Evolutionary conservation across 2,797 vertebrate genomes (phyloP).

Genomic region (Enteromius argenteus): DNA sequence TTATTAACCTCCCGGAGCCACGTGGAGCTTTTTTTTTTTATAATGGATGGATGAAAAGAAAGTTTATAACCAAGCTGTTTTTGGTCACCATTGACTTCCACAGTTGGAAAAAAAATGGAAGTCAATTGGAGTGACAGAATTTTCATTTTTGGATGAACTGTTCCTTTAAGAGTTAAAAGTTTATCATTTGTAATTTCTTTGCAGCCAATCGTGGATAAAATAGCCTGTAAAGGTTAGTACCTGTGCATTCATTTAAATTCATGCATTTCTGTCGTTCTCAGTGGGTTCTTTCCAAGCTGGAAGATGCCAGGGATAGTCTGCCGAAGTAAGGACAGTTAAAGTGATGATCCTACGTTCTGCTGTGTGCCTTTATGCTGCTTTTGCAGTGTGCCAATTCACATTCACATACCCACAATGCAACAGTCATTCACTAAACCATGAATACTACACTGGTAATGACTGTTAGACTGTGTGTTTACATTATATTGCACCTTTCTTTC

Average conservation of each 20-base stretch:
- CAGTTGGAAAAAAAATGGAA: no score
- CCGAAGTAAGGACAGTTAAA: conserved; percentile 72
- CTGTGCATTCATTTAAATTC: not conserved
- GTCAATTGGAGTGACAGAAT: no score
- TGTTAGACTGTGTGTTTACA: conserved; percentile 52
- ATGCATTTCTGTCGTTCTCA: conserved; percentile 67
- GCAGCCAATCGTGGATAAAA: not conserved
- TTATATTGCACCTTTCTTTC: not conserved
- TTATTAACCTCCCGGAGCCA: no score
- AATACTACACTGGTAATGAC: conserved; percentile 48
- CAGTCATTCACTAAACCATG: conserved; percentile 46
- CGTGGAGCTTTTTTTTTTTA: no score
- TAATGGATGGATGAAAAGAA: no score
- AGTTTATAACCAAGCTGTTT: no score
- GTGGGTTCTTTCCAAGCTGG: conserved; percentile 94
- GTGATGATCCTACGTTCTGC: not conserved
- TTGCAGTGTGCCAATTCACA: conserved; percentile 65
- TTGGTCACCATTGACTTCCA: no score
- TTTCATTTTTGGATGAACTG: no score
- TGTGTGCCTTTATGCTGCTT: conserved; percentile 75
- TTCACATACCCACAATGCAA: conserved; percentile 47
- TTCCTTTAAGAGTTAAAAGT: not conserved
- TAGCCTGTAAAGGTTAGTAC: not conserved
- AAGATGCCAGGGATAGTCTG: conserved; percentile 90
- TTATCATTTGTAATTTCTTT: not conserved